These are phyloP conservation scores for Microctenopoma lineatum DNA, from an alignment of 2,797 vertebrate genomes.

Conservation along the genomic window DNA sequence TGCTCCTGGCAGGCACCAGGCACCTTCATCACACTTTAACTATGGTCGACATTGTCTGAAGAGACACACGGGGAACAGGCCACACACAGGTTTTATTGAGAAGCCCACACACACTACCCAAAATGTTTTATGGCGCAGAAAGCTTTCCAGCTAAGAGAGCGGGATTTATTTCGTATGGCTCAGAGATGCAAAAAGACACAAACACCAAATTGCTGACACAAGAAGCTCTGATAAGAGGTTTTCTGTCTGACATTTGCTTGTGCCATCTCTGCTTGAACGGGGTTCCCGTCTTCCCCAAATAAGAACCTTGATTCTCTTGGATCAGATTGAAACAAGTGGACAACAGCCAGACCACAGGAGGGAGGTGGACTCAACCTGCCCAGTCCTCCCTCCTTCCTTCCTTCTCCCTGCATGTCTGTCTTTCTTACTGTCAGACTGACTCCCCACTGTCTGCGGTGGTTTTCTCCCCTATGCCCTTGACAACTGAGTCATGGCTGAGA, in stretches of 20 bases:
- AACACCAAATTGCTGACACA: conserved; percentile 36
- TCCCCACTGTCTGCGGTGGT: conserved; percentile 69
- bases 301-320: conserved; percentile 44
- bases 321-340: conserved; percentile 42
- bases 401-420: conserved; percentile 32
- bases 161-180: conserved; percentile 45
- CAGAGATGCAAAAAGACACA: conserved; percentile 16
- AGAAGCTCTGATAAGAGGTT: conserved; percentile 37
- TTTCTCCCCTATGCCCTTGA: conserved; percentile 54
- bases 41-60: conserved; percentile 58
- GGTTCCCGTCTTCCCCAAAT: conserved; percentile 31
- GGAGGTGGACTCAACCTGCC: conserved; percentile 63
- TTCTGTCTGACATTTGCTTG: conserved; percentile 33
- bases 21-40: conserved; percentile 71
- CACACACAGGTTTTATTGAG: conserved; percentile 72
- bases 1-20: conserved; percentile 55
- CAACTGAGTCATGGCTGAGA: conserved; percentile 48
- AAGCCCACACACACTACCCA: conserved; percentile 53
- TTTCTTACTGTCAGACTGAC: conserved; percentile 62
- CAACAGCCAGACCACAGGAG: conserved; percentile 52
- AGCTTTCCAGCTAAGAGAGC: conserved; percentile 27
- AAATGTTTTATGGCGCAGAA: conserved; percentile 50
- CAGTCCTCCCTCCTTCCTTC: conserved; percentile 33
- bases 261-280: conserved; percentile 18
- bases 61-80: conserved; percentile 60